Percentiles rank a stretch among this genome's conserved stretches.
Conservation (phyloP, 2,888 invertebrate genomes). For the Trissonchulus latispiculum region DNA sequence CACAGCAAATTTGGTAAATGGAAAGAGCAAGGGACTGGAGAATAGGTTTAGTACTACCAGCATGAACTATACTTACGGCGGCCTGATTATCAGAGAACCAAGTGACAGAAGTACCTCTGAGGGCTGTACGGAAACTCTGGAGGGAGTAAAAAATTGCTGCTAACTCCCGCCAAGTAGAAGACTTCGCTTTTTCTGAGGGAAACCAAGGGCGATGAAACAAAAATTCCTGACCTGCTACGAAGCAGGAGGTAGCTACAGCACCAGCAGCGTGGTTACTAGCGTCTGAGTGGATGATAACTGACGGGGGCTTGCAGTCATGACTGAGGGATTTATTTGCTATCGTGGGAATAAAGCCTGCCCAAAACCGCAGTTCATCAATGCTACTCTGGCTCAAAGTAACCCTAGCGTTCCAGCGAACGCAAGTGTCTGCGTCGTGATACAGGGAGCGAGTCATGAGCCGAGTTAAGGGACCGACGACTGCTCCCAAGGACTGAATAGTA, state of each 20-base stretch:
- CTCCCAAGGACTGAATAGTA: neutral
- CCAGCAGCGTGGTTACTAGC: neutral
- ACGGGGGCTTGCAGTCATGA: neutral
- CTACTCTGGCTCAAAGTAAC: neutral
- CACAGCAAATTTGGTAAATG: neutral
- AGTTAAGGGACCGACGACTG: neutral
- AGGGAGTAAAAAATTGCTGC: neutral
- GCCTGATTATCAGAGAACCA: neutral
- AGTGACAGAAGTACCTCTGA: neutral
- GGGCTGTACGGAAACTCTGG: neutral
- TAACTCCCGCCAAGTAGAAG: neutral
- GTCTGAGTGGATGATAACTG: neutral
- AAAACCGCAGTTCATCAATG: neutral
- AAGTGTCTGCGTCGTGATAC: neutral
- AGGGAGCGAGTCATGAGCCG: neutral
- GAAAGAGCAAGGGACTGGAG: neutral
- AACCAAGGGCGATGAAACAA: neutral
- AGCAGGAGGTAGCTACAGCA: neutral
- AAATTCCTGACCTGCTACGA: neutral
- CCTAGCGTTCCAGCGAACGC: neutral
- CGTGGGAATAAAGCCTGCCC: neutral
- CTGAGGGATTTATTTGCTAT: neutral
- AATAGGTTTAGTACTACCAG: neutral
- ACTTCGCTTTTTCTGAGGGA: neutral
- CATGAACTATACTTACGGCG: neutral